Evolutionary conservation across 1,140 invertebrate species (phyloP).

Genomic region (Octopus sinensis): DNA sequence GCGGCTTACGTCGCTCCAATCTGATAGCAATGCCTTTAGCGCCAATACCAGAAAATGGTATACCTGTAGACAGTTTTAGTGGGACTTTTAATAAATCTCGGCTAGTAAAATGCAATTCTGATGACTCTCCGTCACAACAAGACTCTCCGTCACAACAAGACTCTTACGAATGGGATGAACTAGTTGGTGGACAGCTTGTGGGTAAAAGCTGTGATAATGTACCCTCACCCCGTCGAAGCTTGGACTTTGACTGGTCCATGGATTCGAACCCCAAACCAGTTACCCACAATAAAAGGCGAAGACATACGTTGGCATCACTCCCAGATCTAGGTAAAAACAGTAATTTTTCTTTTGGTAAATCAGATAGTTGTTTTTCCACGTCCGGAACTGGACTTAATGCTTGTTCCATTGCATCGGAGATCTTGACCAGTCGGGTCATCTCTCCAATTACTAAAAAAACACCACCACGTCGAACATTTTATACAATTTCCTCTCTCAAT

Average conservation of each 20-base stretch:
- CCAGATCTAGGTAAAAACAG: background rate
- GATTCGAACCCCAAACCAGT: conserved; percentile 31
- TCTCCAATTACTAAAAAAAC: background rate
- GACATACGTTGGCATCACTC: background rate
- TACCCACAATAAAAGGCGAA: background rate
- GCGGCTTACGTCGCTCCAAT: conserved; percentile 18
- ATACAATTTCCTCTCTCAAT: background rate
- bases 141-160: conserved; percentile 37
- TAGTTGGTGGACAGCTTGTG: conserved; percentile 42
- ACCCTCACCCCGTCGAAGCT: conserved; percentile 32
- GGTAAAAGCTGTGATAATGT: conserved; percentile 29
- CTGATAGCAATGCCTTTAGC: conserved; percentile 33
- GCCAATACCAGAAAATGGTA: conserved; percentile 47
- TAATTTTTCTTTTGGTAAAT: background rate
- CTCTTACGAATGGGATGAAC: conserved; percentile 52
- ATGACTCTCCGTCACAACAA: conserved; percentile 33
- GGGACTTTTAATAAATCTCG: conserved; percentile 28
- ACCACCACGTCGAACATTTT: conserved; percentile 2
- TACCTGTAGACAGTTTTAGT: conserved; percentile 27
- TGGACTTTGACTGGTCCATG: conserved; percentile 46
- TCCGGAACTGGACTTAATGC: background rate
- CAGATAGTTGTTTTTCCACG: background rate
- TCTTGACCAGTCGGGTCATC: background rate
- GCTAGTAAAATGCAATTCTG: conserved; percentile 31
- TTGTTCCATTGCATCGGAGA: conserved; percentile 3